These are phyloP conservation scores for Oreotrochilus melanogaster DNA, from an alignment of 2,113 vertebrate genomes.

Conservation along the genomic window DNA sequence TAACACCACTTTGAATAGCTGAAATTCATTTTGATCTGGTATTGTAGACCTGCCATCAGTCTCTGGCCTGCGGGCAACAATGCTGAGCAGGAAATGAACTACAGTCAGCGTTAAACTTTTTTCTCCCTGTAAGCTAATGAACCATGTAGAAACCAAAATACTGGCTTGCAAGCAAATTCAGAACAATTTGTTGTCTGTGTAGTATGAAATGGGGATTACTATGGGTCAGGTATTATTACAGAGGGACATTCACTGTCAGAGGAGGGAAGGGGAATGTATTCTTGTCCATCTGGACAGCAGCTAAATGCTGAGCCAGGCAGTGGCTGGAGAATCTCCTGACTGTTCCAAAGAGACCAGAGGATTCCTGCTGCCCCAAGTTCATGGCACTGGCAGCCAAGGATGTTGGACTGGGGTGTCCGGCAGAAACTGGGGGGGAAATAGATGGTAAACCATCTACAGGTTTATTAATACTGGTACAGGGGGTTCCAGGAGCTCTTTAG, in stretches of 20 bases:
- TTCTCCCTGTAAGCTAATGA: not conserved
- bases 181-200: not conserved
- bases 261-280: not conserved
- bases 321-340: not conserved
- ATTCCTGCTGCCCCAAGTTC: not conserved
- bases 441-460: not conserved
- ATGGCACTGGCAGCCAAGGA: not conserved
- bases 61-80: not conserved
- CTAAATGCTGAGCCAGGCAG: not conserved
- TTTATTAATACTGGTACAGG: not conserved
- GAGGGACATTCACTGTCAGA: not conserved
- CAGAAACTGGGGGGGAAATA: not conserved
- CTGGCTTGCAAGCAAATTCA: not conserved
- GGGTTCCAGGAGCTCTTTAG: not conserved
- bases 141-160: conserved; percentile 2
- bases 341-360: not conserved
- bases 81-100: not conserved
- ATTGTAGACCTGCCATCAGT: not conserved
- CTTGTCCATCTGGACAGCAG: not conserved
- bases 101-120: not conserved
- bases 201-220: not conserved
- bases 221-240: not conserved
- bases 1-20: not conserved
- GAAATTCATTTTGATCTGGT: conserved; percentile 8
- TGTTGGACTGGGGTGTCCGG: not conserved